Evolutionary conservation across 2,888 invertebrate species (phyloP).

Genomic region (Notocelia uddmanniana): DNA sequence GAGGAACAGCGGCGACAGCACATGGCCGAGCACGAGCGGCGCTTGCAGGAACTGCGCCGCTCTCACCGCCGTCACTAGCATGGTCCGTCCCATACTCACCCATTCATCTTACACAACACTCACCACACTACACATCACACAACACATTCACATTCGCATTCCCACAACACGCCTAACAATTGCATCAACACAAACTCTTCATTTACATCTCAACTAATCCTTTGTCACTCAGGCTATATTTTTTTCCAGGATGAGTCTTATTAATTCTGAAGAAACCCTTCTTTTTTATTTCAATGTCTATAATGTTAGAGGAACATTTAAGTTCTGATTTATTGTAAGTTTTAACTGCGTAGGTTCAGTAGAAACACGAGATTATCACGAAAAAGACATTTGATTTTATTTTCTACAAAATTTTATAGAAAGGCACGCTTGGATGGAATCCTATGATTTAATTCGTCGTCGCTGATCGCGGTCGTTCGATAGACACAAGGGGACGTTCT

Average conservation of each 20-base stretch:
- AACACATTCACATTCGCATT: conserved; percentile 53
- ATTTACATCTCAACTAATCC: conserved; percentile 59
- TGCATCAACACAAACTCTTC: conserved; percentile 48
- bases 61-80: conserved; percentile 83
- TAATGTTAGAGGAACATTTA: conserved; percentile 62
- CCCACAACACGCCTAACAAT: conserved; percentile 46
- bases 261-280: conserved; percentile 54
- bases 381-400: conserved; percentile 70
- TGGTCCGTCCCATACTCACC: conserved; percentile 76
- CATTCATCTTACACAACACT: conserved; percentile 44
- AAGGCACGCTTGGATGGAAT: conserved; percentile 84
- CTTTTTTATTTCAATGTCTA: conserved; percentile 54
- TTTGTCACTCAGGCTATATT: conserved; percentile 66
- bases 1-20: conserved; percentile 94
- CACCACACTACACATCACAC: conserved; percentile 40
- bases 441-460: conserved; percentile 81
- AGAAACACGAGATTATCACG: conserved; percentile 61
- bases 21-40: conserved; percentile 94
- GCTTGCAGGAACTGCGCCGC: conserved; percentile 90
- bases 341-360: conserved; percentile 65
- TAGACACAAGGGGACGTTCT: conserved; percentile 62
- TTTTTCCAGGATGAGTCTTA: conserved; percentile 70
- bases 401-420: conserved; percentile 85
- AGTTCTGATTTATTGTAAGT: conserved; percentile 63
- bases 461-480: conserved; percentile 75